Evolutionary conservation across 2,888 invertebrate genomes (phyloP).

Genomic region (Drosophila ezoana): DNA sequence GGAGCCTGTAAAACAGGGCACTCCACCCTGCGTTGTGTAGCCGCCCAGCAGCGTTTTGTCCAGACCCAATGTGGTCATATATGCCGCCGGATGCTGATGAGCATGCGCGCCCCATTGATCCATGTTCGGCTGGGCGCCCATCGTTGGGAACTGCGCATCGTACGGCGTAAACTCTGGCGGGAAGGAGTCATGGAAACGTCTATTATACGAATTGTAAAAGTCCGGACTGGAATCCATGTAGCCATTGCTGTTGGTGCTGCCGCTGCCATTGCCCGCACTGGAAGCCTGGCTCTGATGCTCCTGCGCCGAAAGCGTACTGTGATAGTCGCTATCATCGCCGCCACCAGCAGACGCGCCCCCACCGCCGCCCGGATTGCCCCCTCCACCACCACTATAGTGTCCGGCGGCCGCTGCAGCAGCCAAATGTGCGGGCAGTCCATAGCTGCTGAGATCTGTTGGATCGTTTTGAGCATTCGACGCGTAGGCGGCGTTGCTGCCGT

Average conservation of each 20-base stretch:
- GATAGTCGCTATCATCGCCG: constrained; percentile 80
- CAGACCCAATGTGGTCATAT: constrained; percentile 86
- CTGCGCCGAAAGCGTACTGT: constrained; percentile 76
- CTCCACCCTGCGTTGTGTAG: constrained; percentile 84
- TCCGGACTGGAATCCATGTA: constrained; percentile 80
- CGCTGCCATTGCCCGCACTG: constrained; percentile 69
- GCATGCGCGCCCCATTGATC: constrained; percentile 86
- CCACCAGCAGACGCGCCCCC: constrained; percentile 32
- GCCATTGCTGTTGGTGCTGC: constrained; percentile 65
- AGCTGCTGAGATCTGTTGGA: constrained; percentile 83
- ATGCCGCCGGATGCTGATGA: constrained; percentile 83
- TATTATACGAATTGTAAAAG: constrained; percentile 76
- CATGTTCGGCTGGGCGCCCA: constrained; percentile 87
- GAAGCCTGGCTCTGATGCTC: constrained; percentile 80
- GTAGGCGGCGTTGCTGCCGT: constrained; percentile 53
- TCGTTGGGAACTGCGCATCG: constrained; percentile 91
- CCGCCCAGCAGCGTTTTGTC: constrained; percentile 83
- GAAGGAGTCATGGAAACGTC: constrained; percentile 85
- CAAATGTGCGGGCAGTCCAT: constrained; percentile 78
- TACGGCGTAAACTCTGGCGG: constrained; percentile 86
- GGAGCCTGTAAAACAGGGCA: constrained; percentile 90
- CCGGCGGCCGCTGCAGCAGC: constrained; percentile 64
- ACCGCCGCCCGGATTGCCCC: constrained; percentile 49
- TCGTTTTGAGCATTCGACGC: constrained; percentile 83
- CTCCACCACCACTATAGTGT: constrained; percentile 69